Evolutionary conservation across 37 sponge, comb jelly and placozoan species (phyloP).

Genomic region (Dysidea cf. avara): DNA sequence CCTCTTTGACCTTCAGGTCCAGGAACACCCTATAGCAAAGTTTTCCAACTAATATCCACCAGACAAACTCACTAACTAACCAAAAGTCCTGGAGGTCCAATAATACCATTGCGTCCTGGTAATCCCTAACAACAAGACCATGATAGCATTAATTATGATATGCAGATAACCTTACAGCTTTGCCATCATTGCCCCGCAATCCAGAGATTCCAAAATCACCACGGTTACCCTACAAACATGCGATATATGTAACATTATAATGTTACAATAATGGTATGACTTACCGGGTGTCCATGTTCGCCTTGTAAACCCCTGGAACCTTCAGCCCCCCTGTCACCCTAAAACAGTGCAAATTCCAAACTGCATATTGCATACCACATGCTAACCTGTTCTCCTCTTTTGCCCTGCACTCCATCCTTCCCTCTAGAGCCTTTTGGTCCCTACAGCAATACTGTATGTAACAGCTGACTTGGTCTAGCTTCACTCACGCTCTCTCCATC

Average conservation of each 20-base stretch:
- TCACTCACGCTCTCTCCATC: constrained; percentile 48
- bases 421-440: constrained; percentile 51
- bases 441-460: too few species aligned
- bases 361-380: too few species aligned
- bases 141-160: background rate
- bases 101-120: constrained; percentile 53
- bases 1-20: constrained; percentile 53
- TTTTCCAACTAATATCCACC: constrained; percentile 5
- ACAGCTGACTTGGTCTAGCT: too few species aligned
- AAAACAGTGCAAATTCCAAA: too few species aligned
- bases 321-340: too few species aligned
- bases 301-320: constrained; percentile 40
- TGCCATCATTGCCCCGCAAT: constrained; percentile 25
- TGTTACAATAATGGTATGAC: background rate
- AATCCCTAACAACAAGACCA: background rate
- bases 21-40: constrained; percentile 22
- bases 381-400: too few species aligned
- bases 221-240: constrained; percentile 17
- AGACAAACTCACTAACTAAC: constrained; percentile 33
- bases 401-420: too few species aligned
- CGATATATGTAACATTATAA: background rate
- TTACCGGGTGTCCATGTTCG: constrained; percentile 55
- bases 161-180: background rate
- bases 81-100: constrained; percentile 41
- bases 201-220: constrained; percentile 42